Evolutionary conservation across 2,888 invertebrate species (phyloP).

Genomic region (Apamea sordens): DNA sequence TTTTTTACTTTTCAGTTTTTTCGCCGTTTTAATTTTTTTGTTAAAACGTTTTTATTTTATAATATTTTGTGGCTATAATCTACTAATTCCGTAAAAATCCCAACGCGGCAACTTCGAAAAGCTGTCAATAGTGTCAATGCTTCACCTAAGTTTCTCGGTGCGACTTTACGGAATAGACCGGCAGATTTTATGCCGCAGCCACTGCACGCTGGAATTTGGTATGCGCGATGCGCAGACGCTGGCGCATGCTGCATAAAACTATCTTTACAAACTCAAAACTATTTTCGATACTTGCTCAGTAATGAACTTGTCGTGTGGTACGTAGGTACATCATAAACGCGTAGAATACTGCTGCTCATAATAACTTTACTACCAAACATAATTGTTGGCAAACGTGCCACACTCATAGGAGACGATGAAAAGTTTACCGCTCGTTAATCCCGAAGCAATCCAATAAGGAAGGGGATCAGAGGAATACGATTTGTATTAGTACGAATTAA

Average conservation of each 20-base stretch:
- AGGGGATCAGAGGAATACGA: slow-evolving; percentile 21
- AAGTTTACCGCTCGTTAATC: slow-evolving; percentile 53
- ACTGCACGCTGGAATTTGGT: slow-evolving; percentile 1
- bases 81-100: background rate
- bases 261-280: slow-evolving; percentile 35
- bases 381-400: slow-evolving; percentile 59
- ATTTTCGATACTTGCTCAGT: slow-evolving; percentile 45
- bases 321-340: slow-evolving; percentile 40
- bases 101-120: background rate
- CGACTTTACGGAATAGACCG: background rate
- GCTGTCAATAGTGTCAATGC: background rate
- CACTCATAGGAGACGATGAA: slow-evolving; percentile 26
- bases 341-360: slow-evolving; percentile 42
- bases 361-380: slow-evolving; percentile 56
- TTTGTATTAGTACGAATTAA: slow-evolving; percentile 9
- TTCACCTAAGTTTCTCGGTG: background rate
- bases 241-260: background rate
- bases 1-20: no score
- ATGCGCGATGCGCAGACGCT: slow-evolving; percentile 4
- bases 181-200: background rate
- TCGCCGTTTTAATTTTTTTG: no score
- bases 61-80: no score
- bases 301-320: slow-evolving; percentile 56
- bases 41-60: no score
- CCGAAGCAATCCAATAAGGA: slow-evolving; percentile 36